A percentile compares a stretch with the other conserved stretches of the same genome.
Evolutionary conservation across 2,113 vertebrate species (phyloP).

Genomic region (Apaloderma vittatum): DNA sequence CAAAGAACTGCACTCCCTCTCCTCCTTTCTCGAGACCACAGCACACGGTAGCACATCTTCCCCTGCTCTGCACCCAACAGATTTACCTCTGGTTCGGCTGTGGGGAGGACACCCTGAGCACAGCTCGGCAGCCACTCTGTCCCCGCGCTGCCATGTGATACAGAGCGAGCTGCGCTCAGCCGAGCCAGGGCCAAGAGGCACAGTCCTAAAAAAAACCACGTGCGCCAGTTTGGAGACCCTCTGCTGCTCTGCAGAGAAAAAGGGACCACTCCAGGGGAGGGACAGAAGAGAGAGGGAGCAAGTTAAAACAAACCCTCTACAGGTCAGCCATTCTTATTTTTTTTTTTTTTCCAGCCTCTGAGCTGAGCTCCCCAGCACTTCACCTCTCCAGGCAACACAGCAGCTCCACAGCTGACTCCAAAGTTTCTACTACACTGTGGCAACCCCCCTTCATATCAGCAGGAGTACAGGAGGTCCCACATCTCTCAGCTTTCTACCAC

Average conservation of each 20-base stretch:
- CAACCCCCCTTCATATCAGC: not conserved
- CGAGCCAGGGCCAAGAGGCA: fast-evolving
- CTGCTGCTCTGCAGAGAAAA: fast-evolving
- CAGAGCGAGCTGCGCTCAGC: not conserved
- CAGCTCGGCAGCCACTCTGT: not conserved
- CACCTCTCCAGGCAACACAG: not conserved
- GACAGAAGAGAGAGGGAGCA: not conserved
- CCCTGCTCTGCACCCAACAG: not conserved
- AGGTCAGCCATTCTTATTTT: not conserved
- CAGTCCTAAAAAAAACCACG: not conserved
- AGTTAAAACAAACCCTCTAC: fast-evolving
- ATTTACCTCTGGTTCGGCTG: not conserved
- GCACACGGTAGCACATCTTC: not conserved
- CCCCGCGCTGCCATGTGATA: not conserved
- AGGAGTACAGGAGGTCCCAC: not conserved
- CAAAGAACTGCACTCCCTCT: not conserved
- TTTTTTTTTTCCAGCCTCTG: not conserved
- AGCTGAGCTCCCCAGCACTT: not conserved
- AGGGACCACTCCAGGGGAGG: not conserved
- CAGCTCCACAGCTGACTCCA: not conserved
- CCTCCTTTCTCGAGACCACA: not conserved
- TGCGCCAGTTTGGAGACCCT: not conserved
- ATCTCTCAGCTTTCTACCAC: not conserved
- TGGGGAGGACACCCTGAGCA: not conserved
- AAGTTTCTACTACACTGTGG: not conserved